These are phyloP conservation scores for Cygnus olor DNA, from an alignment of 2,797 vertebrate genomes.

Conservation along the genomic window DNA sequence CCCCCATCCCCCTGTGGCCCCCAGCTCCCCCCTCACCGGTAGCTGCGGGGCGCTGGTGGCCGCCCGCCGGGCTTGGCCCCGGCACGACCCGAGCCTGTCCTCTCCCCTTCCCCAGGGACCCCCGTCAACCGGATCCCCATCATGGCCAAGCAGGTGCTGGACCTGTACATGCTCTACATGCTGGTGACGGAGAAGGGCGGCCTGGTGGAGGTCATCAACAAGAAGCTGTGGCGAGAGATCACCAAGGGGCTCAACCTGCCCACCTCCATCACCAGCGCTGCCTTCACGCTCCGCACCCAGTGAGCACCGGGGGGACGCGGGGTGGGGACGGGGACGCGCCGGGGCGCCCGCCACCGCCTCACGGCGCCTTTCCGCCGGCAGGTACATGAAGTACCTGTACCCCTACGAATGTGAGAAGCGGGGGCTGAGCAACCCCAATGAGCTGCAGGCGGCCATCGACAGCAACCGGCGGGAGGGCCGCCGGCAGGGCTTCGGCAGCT, in stretches of 20 bases:
- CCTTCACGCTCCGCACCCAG: conserved; percentile 98
- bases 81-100: background rate
- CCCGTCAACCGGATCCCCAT: conserved; percentile 98
- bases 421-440: conserved; percentile 93
- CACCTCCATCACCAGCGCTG: conserved; percentile 98
- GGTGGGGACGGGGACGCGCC: background rate
- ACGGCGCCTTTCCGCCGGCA: conserved; percentile 29
- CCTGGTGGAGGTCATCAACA: conserved; percentile 98
- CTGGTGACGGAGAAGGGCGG: conserved; percentile 98
- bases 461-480: conserved; percentile 95
- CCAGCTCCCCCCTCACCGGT: background rate
- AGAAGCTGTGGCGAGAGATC: conserved; percentile 98
- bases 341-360: background rate
- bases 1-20: background rate
- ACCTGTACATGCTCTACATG: conserved; percentile 95
- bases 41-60: no score
- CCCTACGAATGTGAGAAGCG: conserved; percentile 97
- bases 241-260: conserved; percentile 97
- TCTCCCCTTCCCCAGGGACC: conserved; percentile 82
- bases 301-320: conserved; percentile 73
- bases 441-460: conserved; percentile 97
- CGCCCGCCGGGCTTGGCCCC: background rate
- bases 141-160: conserved; percentile 98
- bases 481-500: conserved; percentile 91
- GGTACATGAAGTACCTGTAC: conserved; percentile 99